Evolutionary conservation across 2,797 vertebrate genomes (phyloP), one percentile per base, ranked within the genome.

Genomic region (Gorsachius magnificus): DNA sequence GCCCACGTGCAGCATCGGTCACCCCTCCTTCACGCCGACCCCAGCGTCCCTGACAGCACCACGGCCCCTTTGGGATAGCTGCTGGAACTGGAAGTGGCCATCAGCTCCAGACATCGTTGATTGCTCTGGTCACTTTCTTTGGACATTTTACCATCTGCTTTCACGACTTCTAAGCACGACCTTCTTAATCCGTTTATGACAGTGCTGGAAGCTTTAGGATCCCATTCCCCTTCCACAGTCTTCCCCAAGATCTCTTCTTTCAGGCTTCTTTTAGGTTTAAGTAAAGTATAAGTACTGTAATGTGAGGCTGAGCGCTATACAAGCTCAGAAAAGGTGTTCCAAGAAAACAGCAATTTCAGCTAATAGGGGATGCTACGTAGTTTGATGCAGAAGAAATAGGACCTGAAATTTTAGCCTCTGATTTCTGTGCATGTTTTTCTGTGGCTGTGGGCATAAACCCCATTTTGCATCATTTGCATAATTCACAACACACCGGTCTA

Each of bases 81-180:
- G 24, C 66, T 48, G 20, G 36, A 82, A 54, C 6, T 20, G 53
- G 28, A 68, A 71, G 14, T 12, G 58, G 11, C 13, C 21, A 36
- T 26, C 46, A 83, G 43, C 50, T 78, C 56, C 51, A 76, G 36
- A 76, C 22, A 28, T n/a, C 0, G 0, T 0, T 60, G 21, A 68
- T 16, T n/a, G 15, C 14, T 64, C 33, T 26, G 18, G 19, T 56
- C 77, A 51, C 38, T 66, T 83, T 70, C 33, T 76, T 45, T n/a
- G 57, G 35, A 74, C 36, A 19, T 35, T 79, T 22, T 85, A 33
- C 35, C 29, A 54, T 58, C 51, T 72, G 36, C 21, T 89, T 75
- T 71, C 31, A 24, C 1, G 7, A 84, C 16, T 48, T 53, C 25
- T 18, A 77, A 79, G 33, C 26, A 35, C 15, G 48, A 56, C 31